Evolutionary conservation across 2,113 vertebrate species (phyloP).

Genomic region (Bos indicus): DNA sequence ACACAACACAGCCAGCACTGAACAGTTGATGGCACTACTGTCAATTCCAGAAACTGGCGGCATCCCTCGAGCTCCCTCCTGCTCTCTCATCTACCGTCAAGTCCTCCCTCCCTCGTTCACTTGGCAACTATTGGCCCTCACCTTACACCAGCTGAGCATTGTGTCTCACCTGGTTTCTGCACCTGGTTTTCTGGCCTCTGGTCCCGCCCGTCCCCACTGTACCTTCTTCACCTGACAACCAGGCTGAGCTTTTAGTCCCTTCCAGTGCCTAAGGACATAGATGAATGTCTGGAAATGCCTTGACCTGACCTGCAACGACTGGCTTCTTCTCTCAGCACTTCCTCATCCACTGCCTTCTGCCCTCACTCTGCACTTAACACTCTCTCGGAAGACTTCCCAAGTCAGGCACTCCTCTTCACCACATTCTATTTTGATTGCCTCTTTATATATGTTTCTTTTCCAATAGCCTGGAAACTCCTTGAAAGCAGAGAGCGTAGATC

Average conservation of each 20-base stretch:
- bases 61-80: not conserved
- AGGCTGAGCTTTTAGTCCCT: not conserved
- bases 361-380: not conserved
- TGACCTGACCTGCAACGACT: not conserved
- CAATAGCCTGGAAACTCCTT: not conserved
- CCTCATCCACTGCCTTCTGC: not conserved
- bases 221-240: not conserved
- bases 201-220: fast-evolving
- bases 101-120: not conserved
- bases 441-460: not conserved
- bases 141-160: not conserved
- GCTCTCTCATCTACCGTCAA: not conserved
- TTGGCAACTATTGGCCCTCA: not conserved
- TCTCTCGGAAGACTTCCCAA: not conserved
- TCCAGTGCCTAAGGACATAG: not conserved
- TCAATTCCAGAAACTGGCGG: not conserved
- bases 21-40: not conserved
- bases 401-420: not conserved
- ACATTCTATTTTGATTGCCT: not conserved
- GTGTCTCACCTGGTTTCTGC: not conserved
- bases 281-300: not conserved
- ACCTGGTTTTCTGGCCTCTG: not conserved
- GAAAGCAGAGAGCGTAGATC: not conserved
- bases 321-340: not conserved
- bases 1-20: not conserved